Evolutionary conservation across 2,113 vertebrate species (phyloP).

Genomic region (Lanius collurio): DNA sequence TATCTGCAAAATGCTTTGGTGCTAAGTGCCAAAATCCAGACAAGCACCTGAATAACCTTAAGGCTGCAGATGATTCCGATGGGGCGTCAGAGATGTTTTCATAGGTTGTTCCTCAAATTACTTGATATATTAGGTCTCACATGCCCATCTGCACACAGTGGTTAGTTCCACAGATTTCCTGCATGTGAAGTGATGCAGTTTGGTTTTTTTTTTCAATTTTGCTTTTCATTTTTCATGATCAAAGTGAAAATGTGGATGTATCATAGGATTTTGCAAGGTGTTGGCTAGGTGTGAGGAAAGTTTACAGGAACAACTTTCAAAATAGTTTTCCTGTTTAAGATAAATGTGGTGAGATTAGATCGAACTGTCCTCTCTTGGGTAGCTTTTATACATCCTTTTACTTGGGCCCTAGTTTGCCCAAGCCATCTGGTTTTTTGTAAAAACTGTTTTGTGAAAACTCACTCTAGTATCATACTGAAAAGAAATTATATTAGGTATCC

Average conservation of each 20-base stretch:
- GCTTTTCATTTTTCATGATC: background rate
- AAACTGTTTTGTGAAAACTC: background rate
- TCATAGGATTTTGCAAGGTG: background rate
- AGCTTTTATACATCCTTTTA: background rate
- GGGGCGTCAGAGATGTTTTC: background rate
- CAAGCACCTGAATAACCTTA: background rate
- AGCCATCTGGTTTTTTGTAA: background rate
- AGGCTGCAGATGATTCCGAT: background rate
- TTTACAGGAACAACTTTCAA: background rate
- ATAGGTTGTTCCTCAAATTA: background rate
- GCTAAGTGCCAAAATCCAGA: background rate
- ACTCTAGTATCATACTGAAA: background rate
- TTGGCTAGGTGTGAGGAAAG: background rate
- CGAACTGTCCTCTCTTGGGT: background rate
- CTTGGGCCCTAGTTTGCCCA: background rate
- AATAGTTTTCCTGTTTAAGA: background rate
- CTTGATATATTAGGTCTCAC: background rate
- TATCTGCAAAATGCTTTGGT: background rate
- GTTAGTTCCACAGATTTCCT: background rate
- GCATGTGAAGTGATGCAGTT: background rate
- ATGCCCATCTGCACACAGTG: background rate
- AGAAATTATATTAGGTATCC: slow-evolving; percentile 2
- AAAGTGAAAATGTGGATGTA: background rate
- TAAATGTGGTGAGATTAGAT: background rate
- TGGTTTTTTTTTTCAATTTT: background rate